A percentile compares a stretch with the other conserved stretches of the same genome.
These are phyloP conservation scores for Nothoprocta pentlandii DNA, from an alignment of 2,113 vertebrate genomes.

Conservation along the genomic window DNA sequence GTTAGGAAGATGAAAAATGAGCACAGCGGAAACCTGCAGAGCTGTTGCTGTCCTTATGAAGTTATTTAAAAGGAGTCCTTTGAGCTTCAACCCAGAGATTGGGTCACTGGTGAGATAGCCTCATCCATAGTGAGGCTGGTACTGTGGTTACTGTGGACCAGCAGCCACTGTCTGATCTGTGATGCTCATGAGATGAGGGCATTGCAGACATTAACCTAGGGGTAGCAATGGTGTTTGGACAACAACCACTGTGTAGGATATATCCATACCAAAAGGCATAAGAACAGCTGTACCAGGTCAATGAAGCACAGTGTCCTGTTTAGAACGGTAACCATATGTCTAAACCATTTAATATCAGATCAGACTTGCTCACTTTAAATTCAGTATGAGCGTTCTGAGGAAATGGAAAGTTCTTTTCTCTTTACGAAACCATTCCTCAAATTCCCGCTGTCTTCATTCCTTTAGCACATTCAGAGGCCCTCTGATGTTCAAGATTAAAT, in stretches of 20 bases:
- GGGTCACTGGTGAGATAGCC: not conserved
- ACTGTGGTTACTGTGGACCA: not conserved
- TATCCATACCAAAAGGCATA: not conserved
- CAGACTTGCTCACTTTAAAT: constrained; percentile 42
- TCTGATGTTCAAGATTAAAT: constrained; percentile 76
- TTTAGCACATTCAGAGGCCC: constrained; percentile 64
- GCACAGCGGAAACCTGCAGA: not conserved
- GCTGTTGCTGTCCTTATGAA: not conserved
- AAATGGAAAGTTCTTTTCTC: constrained; percentile 50
- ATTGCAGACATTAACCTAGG: not conserved
- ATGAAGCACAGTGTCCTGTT: not conserved
- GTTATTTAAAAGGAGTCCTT: not conserved
- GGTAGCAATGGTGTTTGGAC: not conserved
- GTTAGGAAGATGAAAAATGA: not conserved
- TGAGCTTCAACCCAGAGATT: not conserved
- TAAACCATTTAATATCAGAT: constrained; percentile 11
- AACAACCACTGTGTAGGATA: not conserved
- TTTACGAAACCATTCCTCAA: constrained; percentile 56
- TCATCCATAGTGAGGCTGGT: not conserved
- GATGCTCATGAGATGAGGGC: not conserved
- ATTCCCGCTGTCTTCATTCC: constrained; percentile 61
- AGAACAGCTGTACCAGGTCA: not conserved
- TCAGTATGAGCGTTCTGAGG: constrained; percentile 27
- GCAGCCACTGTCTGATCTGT: not conserved
- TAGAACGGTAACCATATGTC: constrained; percentile 42